A percentile compares a stretch with the other conserved stretches of the same genome.
Evolutionary conservation across 2,113 vertebrate genomes (phyloP).

Genomic region (Scytalopus superciliaris): DNA sequence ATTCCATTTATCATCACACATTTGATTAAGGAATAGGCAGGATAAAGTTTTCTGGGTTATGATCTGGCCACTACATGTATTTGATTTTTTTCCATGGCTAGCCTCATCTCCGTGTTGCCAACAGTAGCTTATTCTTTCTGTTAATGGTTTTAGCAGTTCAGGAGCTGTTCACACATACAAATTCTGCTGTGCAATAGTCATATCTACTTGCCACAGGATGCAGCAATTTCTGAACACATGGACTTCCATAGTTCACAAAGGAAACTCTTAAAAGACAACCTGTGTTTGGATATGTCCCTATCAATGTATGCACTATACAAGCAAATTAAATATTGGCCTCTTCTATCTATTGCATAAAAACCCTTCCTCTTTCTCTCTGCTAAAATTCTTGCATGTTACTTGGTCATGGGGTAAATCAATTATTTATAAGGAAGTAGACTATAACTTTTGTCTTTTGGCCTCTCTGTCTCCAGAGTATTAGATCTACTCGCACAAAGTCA

Average conservation of each 20-base stretch:
- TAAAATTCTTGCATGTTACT: not conserved
- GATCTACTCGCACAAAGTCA: not conserved
- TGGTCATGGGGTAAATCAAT: not conserved
- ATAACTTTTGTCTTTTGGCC: not conserved
- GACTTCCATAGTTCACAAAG: not conserved
- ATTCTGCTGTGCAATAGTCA: not conserved
- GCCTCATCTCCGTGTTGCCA: not conserved
- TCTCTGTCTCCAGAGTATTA: not conserved
- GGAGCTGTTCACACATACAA: not conserved
- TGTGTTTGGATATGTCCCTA: fast-evolving
- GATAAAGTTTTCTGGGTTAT: not conserved
- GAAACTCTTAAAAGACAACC: not conserved
- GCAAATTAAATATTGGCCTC: not conserved
- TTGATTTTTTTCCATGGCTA: not conserved
- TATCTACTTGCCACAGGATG: not conserved
- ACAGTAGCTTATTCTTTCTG: not conserved
- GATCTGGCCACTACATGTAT: not conserved
- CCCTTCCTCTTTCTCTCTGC: not conserved
- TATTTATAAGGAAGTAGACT: not conserved
- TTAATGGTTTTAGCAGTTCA: not conserved
- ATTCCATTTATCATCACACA: not conserved
- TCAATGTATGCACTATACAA: not conserved
- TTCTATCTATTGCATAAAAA: not conserved
- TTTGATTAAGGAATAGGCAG: not conserved
- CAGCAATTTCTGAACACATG: not conserved